A percentile compares a stretch with the other conserved stretches of the same genome.
Conservation (phyloP, 2,888 invertebrate species). For the Campopleginae sp. region DNA sequence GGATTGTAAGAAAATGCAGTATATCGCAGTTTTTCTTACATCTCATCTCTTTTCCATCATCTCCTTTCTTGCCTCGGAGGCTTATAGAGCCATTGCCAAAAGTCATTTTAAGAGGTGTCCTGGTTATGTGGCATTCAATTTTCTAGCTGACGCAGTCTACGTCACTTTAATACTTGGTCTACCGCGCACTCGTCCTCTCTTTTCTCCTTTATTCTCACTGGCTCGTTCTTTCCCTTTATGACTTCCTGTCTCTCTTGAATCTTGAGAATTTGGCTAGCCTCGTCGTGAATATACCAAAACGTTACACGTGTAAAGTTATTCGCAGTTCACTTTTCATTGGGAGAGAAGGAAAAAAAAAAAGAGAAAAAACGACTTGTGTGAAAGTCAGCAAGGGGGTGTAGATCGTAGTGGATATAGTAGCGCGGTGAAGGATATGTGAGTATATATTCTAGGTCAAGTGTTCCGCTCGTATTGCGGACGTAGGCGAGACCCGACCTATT, state of each 20-base stretch:
- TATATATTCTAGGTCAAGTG: conserved; percentile 57
- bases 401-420: conserved; percentile 15
- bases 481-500: conserved; percentile 48
- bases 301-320: conserved; percentile 35
- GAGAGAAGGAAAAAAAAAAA: conserved; percentile 3
- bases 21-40: conserved; percentile 10
- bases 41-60: conserved; percentile 14
- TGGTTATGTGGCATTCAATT: conserved; percentile 46
- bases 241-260: conserved; percentile 27
- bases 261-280: conserved; percentile 47
- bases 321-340: conserved; percentile 18
- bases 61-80: conserved; percentile 17
- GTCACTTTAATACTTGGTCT: conserved; percentile 42
- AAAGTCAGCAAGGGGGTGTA: conserved; percentile 30
- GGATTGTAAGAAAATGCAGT: conserved; percentile 14
- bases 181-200: conserved; percentile 8
- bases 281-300: background rate
- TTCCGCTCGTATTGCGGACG: conserved; percentile 48
- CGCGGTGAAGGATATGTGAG: conserved; percentile 26
- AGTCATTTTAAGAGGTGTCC: conserved; percentile 33
- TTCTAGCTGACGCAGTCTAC: conserved; percentile 51
- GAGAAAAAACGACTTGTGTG: conserved; percentile 17
- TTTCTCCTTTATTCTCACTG: background rate
- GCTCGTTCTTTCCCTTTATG: background rate
- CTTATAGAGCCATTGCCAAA: conserved; percentile 37